A percentile compares a stretch with the other conserved stretches of the same genome.
These are phyloP conservation scores for Psittacara wagleri DNA, from an alignment of 2,113 vertebrate genomes.

Conservation along the genomic window DNA sequence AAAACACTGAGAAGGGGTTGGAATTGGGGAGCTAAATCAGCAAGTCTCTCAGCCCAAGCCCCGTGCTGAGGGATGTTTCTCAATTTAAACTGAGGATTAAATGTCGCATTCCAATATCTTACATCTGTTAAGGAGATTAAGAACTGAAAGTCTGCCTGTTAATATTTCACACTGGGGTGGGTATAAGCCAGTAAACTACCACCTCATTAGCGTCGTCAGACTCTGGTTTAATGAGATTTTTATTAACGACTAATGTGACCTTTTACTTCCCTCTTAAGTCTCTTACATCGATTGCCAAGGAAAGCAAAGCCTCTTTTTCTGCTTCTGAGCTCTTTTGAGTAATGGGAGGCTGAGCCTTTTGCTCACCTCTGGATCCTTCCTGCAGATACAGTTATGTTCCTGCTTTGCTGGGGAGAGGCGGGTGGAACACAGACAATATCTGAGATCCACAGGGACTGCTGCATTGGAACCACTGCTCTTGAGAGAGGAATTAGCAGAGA, in stretches of 20 bases:
- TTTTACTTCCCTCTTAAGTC: conserved; percentile 53
- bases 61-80: neutral
- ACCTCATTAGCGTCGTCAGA: conserved; percentile 55
- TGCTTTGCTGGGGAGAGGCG: neutral
- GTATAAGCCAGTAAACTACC: conserved; percentile 52
- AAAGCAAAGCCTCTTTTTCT: conserved; percentile 24
- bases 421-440: neutral
- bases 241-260: conserved; percentile 63
- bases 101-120: conserved; percentile 48
- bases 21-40: conserved; percentile 12
- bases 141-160: conserved; percentile 45
- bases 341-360: neutral
- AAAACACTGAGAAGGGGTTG: neutral
- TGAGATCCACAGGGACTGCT: neutral
- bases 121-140: conserved; percentile 65
- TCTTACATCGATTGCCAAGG: conserved; percentile 22
- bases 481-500: neutral
- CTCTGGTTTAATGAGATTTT: conserved; percentile 66
- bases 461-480: neutral
- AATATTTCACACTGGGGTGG: conserved; percentile 64
- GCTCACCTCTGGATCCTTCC: neutral
- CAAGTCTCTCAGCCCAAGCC: neutral
- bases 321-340: neutral
- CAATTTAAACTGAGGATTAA: conserved; percentile 51
- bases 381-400: rapidly evolving